Evolutionary conservation across 2,113 vertebrate species (phyloP).

Genomic region (Macroglossus sobrinus): DNA sequence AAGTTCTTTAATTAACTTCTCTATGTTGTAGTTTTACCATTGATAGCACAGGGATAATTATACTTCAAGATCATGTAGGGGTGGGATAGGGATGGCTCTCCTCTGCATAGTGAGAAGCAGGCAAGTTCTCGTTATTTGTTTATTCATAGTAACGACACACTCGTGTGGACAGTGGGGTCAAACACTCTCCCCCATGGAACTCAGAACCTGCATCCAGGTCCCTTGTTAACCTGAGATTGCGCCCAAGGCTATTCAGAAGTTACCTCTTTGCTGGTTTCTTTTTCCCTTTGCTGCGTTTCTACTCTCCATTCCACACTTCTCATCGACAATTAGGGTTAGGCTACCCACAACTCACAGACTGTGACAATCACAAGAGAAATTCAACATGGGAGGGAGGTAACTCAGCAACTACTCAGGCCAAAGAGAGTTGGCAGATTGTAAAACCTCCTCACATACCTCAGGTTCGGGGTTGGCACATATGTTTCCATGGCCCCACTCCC

Average conservation of each 20-base stretch:
- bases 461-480: background rate
- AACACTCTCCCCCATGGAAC: background rate
- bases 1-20: constrained; percentile 73
- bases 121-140: constrained; percentile 20
- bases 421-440: background rate
- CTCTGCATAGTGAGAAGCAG: constrained; percentile 17
- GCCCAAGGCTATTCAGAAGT: background rate
- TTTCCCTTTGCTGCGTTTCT: background rate
- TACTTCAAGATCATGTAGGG: constrained; percentile 39
- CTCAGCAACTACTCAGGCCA: background rate
- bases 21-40: constrained; percentile 61
- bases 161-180: background rate
- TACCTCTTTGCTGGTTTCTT: background rate
- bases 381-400: background rate
- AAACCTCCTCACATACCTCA: background rate
- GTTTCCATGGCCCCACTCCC: background rate
- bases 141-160: constrained; percentile 5
- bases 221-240: background rate
- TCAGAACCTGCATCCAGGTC: background rate
- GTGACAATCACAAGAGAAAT: background rate
- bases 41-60: constrained; percentile 65
- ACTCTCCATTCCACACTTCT: background rate
- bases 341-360: background rate
- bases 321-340: background rate
- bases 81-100: background rate